Evolutionary conservation across 2,113 vertebrate genomes (phyloP), one percentile per base, ranked within the genome.

Genomic region (Apodemus speciosus): DNA sequence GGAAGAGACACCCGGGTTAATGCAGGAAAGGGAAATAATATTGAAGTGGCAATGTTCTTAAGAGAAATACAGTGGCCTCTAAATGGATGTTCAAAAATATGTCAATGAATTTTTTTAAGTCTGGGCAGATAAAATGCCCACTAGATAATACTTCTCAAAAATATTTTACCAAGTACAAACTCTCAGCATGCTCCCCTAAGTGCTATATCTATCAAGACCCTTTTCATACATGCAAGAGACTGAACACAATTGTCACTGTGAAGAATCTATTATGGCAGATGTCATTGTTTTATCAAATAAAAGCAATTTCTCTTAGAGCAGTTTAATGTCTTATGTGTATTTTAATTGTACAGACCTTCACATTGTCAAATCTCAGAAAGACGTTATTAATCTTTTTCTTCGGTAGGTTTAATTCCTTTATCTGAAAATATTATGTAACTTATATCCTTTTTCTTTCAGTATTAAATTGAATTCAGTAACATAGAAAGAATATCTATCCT

Each of bases 11-110:
- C 35, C 68, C 32, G 85, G 35, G 43, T 68, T 81, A 56, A 9
- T 85, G 9, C 8, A 69, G 91, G 40, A 79, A 85, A 40, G 88
- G 62, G 2, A 90, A 66, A 72, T 71, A 27, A 69, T 60, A 51
- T 23, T 88, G 62, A 86, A 49, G 76, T 93, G 92, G 86, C 77
- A 21, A 46, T 84, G 3, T 83, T 92, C 20, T 83, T 89, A 30
- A 13, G 25, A 92, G 64, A 88, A 93, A 93, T 83, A 13, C 9
- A 87, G 7, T 58, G 14, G 35, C 27, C 68, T 30, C 23, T 88
- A 40, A 72, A 60, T 38, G 76, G 14, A 94, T 15, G 30, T 83
- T 73, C 16, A 93, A 38, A 89, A 91, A 68, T 84, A 1, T 69
- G 14, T 68, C 9, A 53, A 13, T 60, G 23, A 10, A 51, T 85